Evolutionary conservation across 2,113 vertebrate species (phyloP).

Genomic region (Oncorhynchus nerka): DNA sequence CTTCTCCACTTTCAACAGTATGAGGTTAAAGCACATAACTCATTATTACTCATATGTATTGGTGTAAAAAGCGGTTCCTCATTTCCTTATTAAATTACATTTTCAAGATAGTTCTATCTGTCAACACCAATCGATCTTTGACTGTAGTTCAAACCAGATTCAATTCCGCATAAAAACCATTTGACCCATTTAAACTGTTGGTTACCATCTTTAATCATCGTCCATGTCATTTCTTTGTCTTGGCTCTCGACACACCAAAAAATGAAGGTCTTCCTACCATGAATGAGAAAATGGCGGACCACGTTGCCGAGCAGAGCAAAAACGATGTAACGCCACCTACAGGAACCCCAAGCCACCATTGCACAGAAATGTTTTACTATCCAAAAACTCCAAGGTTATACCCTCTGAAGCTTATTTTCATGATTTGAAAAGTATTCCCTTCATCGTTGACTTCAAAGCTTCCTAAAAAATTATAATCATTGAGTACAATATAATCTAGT

Average conservation of each 20-base stretch:
- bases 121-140: neutral
- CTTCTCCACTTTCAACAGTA: neutral
- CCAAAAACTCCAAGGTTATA: slow-evolving; percentile 28
- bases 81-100: too few species aligned
- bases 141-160: neutral
- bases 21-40: neutral
- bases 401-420: slow-evolving; percentile 10
- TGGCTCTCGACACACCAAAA: slow-evolving; percentile 32
- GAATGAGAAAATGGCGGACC: slow-evolving; percentile 60
- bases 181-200: neutral
- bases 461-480: slow-evolving; percentile 1
- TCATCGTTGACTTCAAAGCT: slow-evolving; percentile 1
- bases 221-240: slow-evolving; percentile 41
- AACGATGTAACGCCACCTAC: slow-evolving; percentile 51
- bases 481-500: slow-evolving; percentile 8
- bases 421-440: slow-evolving; percentile 2
- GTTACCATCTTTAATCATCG: neutral
- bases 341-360: slow-evolving; percentile 24
- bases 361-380: slow-evolving; percentile 12
- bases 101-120: neutral
- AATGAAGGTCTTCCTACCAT: slow-evolving; percentile 2
- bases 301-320: slow-evolving; percentile 15
- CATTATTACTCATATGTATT: neutral
- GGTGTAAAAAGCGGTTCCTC: neutral
- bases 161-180: neutral